These are phyloP conservation scores for Abscondita cerata DNA, from an alignment of 2,888 invertebrate species.

Conservation along the genomic window DNA sequence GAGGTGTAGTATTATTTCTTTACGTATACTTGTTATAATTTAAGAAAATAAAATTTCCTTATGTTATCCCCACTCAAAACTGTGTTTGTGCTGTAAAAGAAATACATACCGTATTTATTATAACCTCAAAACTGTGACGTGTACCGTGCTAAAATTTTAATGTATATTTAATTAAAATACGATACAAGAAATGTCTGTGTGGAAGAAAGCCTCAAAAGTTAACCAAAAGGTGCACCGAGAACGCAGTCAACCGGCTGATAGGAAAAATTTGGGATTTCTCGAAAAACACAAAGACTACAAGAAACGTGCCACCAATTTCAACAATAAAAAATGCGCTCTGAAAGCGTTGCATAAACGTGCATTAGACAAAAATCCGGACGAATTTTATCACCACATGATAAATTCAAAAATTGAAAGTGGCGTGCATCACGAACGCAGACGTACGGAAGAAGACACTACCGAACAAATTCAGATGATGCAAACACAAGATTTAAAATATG, in stretches of 20 bases:
- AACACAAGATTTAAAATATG: constrained; percentile 89
- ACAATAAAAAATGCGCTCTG: constrained; percentile 82
- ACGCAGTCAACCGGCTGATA: constrained; percentile 80
- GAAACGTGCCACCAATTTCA: constrained; percentile 77
- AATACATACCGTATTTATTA: too few relatives aligned
- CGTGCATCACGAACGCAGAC: constrained; percentile 70
- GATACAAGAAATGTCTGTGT: constrained; percentile 83
- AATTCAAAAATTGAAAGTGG: constrained; percentile 76
- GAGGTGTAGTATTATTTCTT: too few relatives aligned
- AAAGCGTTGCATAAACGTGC: constrained; percentile 84
- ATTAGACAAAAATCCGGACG: constrained; percentile 95
- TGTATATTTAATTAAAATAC: too few relatives aligned
- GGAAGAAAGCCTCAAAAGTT: constrained; percentile 87
- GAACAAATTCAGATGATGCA: constrained; percentile 90
- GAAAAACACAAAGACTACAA: constrained; percentile 92
- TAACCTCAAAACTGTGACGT: too few relatives aligned
- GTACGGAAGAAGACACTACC: constrained; percentile 77
- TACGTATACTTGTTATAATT: too few relatives aligned
- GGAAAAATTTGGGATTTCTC: constrained; percentile 79
- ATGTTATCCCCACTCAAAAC: too few relatives aligned
- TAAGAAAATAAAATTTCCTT: too few relatives aligned
- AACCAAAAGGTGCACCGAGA: constrained; percentile 86
- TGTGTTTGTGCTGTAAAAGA: too few relatives aligned
- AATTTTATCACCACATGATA: constrained; percentile 98
- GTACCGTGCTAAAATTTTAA: too few relatives aligned